Base-by-base conservation (phyloP, 2,797 vertebrate genomes). In the Trachurus trachurus region DNA sequence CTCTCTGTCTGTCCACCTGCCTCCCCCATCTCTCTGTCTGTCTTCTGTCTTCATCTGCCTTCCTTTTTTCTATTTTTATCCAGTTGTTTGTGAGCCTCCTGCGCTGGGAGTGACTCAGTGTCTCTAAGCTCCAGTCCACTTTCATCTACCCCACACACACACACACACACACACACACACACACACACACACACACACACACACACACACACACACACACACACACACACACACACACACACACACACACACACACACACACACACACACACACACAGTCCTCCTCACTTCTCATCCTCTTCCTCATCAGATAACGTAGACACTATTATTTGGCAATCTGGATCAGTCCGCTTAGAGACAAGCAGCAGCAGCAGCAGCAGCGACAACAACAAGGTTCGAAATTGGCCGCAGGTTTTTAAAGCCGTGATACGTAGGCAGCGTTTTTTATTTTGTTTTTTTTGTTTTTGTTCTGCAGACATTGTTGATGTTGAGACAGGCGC, bases 41-140 rank as follows among this genome's bases (percentile, higher is more conserved):
- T 87, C 69, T 85, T 69, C 81, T 62, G 70, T 84, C 87, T 89
- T 85, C 74, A 83, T 81, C 78, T 40, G 71, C 72, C 58, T 58
- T 26, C 71, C 83, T 80, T 83, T 83, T 71, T 87, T 87, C 91
- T 93, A 91, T 91, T 93, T 93, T 87, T 92, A 91, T 90, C 88
- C 88, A 87, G 82, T 91, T 92, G 90, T 92, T 91, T 90, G 82
- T 89, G 83, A 85, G 88, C 77, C 66, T 66, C 77, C 66, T 66
- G 75, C 68, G 57, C 74, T 39, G 85, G 80, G 81, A 92, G 86
- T 93, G 90, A 93, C 84, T 91, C 89, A 93, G 83, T 79, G 82
- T 93, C 88, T 91, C 87, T 87, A 74, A 91, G 88, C 89, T 85
- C 85, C 77, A 78, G 68, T 90, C 81, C 84, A 80, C 89, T 92